phyloP scores from a whole-genome alignment of 2,113 vertebrate genomes.

The Vulpes vulpes region DNA sequence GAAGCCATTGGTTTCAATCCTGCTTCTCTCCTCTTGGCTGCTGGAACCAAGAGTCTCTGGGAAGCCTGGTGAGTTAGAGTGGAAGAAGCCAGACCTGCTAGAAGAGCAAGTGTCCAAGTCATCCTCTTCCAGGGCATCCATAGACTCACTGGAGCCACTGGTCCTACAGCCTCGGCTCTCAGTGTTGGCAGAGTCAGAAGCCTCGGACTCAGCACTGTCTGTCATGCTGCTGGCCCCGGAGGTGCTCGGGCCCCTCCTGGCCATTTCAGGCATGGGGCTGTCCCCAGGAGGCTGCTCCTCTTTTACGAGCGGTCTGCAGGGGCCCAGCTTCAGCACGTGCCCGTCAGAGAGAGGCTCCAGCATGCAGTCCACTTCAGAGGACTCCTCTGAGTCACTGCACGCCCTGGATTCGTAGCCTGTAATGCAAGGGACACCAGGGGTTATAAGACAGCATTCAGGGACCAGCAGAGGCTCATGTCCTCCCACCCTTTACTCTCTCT shows the following conservation, averaged over 20 bases:
- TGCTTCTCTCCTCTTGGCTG: conserved; percentile 69
- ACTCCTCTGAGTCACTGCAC: conserved; percentile 96
- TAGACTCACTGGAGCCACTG: conserved; percentile 95
- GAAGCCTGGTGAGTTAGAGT: conserved; percentile 88
- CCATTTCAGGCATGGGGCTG: background rate
- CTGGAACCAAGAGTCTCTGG: conserved; percentile 58
- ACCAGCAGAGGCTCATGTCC: background rate
- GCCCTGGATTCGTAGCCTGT: conserved; percentile 95
- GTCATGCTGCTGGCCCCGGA: conserved; percentile 67
- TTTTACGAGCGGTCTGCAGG: conserved; percentile 74
- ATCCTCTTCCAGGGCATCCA: conserved; percentile 95
- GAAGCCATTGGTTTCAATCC: conserved; percentile 82
- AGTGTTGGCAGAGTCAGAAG: conserved; percentile 92
- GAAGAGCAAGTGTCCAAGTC: conserved; percentile 90
- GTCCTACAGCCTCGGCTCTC: conserved; percentile 90
- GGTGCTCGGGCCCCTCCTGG: background rate
- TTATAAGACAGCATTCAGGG: background rate
- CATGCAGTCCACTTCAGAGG: conserved; percentile 91
- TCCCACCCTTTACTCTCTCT: background rate
- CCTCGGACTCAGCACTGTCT: conserved; percentile 89
- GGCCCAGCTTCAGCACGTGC: conserved; percentile 75
- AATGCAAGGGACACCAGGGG: background rate
- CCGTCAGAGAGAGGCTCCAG: conserved; percentile 87
- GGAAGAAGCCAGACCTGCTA: conserved; percentile 85
- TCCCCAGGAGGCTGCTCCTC: conserved; percentile 77